Conservation (phyloP, 2,888 invertebrate genomes). For the Subacronicta megacephala region DNA sequence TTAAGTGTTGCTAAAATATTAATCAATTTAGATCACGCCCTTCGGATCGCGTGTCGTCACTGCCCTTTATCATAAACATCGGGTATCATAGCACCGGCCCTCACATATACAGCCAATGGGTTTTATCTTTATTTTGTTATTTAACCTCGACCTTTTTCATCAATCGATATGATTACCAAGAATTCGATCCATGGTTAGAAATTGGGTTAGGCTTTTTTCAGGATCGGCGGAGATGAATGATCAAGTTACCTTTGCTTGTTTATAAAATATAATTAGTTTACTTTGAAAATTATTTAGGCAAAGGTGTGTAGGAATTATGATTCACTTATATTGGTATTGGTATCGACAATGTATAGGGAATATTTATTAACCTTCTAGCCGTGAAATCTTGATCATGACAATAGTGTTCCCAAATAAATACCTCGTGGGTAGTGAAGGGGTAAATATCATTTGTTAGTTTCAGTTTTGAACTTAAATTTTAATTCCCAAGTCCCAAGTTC, state of each 20-base stretch:
- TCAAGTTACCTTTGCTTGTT: slow-evolving; percentile 21
- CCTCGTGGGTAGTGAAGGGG: too few relatives aligned
- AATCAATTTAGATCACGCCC: slow-evolving; percentile 71
- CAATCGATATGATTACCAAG: slow-evolving; percentile 46
- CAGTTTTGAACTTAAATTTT: too few relatives aligned
- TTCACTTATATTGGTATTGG: too few relatives aligned
- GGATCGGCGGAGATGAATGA: slow-evolving; percentile 7
- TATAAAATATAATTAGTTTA: not conserved
- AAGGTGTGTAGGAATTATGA: too few relatives aligned
- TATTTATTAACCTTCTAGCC: too few relatives aligned
- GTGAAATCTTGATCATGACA: too few relatives aligned
- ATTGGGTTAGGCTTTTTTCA: slow-evolving; percentile 41
- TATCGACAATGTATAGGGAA: too few relatives aligned
- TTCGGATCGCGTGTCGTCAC: slow-evolving; percentile 69
- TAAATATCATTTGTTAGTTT: too few relatives aligned
- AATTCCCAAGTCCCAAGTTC: too few relatives aligned
- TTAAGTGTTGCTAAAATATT: slow-evolving; percentile 33
- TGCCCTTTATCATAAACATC: slow-evolving; percentile 63
- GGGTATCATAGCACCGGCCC: slow-evolving; percentile 53
- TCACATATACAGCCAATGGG: slow-evolving; percentile 47
- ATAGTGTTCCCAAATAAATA: too few relatives aligned
- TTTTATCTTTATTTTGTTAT: slow-evolving; percentile 46
- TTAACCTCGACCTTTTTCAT: slow-evolving; percentile 48
- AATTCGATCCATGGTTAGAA: slow-evolving; percentile 40
- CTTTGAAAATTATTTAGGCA: not conserved